phyloP scores from a whole-genome alignment of 2,888 invertebrate species.

The Apamea monoglypha region DNA sequence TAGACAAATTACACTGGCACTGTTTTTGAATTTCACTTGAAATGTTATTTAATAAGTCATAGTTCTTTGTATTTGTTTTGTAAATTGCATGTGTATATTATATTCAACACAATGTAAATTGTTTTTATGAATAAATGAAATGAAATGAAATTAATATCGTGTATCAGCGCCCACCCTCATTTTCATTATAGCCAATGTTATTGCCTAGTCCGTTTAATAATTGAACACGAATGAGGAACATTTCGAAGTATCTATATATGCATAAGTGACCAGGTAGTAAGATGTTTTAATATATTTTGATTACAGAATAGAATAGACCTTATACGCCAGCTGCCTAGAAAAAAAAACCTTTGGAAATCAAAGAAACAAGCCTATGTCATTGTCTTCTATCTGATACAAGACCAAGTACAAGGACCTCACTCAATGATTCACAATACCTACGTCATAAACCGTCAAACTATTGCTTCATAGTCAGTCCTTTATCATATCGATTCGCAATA shows the following conservation, averaged over 20 bases:
- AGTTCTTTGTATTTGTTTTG: too few relatives aligned
- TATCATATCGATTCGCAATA: constrained; percentile 42
- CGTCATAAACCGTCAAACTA: constrained; percentile 15
- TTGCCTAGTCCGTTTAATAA: background rate
- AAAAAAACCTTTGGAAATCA: background rate
- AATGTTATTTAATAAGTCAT: too few relatives aligned
- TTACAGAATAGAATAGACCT: background rate
- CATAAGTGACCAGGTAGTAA: background rate
- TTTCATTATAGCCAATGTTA: background rate
- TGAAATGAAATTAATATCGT: background rate
- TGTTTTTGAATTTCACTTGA: too few relatives aligned
- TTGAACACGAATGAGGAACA: background rate
- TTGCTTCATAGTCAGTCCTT: constrained; percentile 1
- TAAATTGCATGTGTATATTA: too few relatives aligned
- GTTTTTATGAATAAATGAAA: too few relatives aligned
- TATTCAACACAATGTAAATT: too few relatives aligned
- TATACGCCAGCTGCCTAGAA: too few relatives aligned
- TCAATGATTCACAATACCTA: constrained; percentile 6
- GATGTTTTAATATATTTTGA: background rate
- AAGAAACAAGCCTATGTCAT: too few relatives aligned
- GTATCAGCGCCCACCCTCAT: background rate
- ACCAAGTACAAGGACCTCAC: constrained; percentile 7
- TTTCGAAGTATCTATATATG: background rate
- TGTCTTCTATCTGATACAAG: background rate
- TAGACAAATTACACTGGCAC: too few relatives aligned